Percentiles rank a stretch among this genome's conserved stretches.
Conservation (phyloP, 2,888 invertebrate species). For the Invenusta paracnida region DNA sequence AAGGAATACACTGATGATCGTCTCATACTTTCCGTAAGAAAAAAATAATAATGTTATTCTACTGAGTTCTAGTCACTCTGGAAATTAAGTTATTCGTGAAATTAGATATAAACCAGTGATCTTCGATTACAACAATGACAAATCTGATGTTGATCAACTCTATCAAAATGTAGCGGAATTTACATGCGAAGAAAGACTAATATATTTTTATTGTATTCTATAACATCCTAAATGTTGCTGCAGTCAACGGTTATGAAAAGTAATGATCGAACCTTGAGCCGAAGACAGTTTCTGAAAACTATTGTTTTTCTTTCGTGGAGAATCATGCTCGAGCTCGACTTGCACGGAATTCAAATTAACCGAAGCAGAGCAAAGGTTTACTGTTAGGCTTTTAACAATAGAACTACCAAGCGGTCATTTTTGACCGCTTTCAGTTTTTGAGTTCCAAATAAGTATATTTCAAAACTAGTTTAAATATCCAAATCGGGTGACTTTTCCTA, state of each 20-base stretch:
- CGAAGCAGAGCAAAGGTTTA: background rate
- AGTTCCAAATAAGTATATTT: too few species aligned
- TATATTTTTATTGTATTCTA: background rate
- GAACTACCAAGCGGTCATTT: too few species aligned
- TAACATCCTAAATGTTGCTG: conserved; percentile 11
- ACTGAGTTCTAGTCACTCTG: conserved; percentile 7
- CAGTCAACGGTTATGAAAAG: conserved; percentile 1
- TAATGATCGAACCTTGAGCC: background rate
- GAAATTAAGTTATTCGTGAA: background rate
- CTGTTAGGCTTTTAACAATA: conserved; percentile 3
- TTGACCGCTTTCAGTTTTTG: too few species aligned
- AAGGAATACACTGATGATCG: background rate
- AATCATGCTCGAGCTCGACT: background rate
- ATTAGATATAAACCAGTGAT: background rate
- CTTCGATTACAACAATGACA: conserved; percentile 20
- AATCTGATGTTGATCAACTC: conserved; percentile 8
- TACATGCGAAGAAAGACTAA: conserved; percentile 9
- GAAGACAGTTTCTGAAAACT: background rate
- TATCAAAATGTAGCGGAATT: conserved; percentile 9
- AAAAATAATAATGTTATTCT: background rate
- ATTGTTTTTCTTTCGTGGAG: background rate
- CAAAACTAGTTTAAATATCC: too few species aligned
- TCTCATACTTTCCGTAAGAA: background rate
- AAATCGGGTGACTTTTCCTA: too few species aligned
- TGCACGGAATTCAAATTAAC: background rate